phyloP scores from a whole-genome alignment of 2,113 vertebrate genomes.

The Gallinago jamesoni region DNA sequence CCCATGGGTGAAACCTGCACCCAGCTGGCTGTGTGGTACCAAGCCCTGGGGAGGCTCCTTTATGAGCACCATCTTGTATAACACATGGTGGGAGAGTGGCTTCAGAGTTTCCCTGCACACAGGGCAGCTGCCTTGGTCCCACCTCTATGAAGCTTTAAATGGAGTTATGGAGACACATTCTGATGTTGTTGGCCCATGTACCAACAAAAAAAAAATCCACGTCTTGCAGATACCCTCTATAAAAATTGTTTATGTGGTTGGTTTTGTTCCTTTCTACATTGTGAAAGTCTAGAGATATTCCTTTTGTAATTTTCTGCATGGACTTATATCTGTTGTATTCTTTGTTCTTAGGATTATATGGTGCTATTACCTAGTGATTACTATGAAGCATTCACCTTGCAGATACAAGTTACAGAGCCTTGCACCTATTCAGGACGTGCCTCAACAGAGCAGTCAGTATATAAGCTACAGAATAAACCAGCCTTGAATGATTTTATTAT shows the following conservation, averaged over 20 bases:
- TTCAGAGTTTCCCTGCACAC: background rate
- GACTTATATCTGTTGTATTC: background rate
- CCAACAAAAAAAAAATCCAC: background rate
- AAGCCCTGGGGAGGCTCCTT: background rate
- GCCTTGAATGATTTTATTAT: background rate
- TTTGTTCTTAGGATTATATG: conserved; percentile 85
- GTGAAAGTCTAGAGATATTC: background rate
- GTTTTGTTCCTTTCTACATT: background rate
- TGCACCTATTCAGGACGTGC: conserved; percentile 68
- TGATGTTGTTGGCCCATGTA: background rate
- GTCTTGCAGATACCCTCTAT: background rate
- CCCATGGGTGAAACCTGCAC: background rate
- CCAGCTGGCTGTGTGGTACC: background rate
- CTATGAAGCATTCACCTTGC: conserved; percentile 86
- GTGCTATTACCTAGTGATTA: conserved; percentile 91
- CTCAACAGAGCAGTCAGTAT: conserved; percentile 82
- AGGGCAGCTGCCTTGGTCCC: background rate
- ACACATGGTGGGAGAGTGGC: too few relatives aligned
- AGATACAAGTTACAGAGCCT: conserved; percentile 83
- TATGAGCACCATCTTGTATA: background rate
- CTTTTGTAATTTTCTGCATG: background rate
- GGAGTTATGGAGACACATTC: background rate
- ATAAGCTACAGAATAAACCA: background rate
- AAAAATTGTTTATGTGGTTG: background rate
- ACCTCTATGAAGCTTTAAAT: background rate